These are phyloP conservation scores for Aspidiotus destructor DNA, from an alignment of 2,888 invertebrate species.

Conservation along the genomic window DNA sequence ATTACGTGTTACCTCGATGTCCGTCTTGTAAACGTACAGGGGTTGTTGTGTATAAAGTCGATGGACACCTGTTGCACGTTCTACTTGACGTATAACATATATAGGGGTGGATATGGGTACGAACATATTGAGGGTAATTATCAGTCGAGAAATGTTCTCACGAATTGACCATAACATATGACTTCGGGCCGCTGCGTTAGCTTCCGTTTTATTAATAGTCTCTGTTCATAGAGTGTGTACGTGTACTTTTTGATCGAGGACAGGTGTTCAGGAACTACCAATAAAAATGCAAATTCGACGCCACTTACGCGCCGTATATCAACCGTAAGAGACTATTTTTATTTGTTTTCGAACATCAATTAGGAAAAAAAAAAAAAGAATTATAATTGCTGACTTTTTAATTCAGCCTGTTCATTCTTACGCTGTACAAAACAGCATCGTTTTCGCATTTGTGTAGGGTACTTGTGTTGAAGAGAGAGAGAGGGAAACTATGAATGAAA, in stretches of 20 bases:
- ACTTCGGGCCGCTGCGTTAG: slow-evolving; percentile 4
- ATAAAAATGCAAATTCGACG: background rate
- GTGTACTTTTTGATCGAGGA: background rate
- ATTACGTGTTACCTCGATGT: background rate
- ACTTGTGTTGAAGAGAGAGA: too few relatives aligned
- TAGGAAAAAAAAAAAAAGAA: slow-evolving; percentile 1
- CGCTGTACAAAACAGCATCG: too few relatives aligned
- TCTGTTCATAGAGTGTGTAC: too few relatives aligned
- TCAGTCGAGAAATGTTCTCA: slow-evolving; percentile 20
- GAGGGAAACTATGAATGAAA: too few relatives aligned
- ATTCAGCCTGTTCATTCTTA: too few relatives aligned
- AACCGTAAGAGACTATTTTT: background rate
- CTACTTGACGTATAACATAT: background rate
- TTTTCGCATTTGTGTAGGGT: too few relatives aligned
- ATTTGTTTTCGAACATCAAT: slow-evolving; percentile 1
- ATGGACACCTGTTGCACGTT: slow-evolving; percentile 26
- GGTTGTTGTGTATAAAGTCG: slow-evolving; percentile 12
- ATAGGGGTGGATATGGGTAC: slow-evolving; percentile 11
- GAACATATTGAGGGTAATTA: slow-evolving; percentile 7
- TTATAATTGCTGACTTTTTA: too few relatives aligned
- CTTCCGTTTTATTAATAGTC: slow-evolving; percentile 26
- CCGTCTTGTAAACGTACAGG: slow-evolving; percentile 1
- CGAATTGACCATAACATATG: slow-evolving; percentile 30
- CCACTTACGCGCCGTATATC: background rate
- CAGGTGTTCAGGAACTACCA: slow-evolving; percentile 2